Evolutionary conservation across 2,113 vertebrate genomes (phyloP).

Genomic region (Urocitellus parryii): DNA sequence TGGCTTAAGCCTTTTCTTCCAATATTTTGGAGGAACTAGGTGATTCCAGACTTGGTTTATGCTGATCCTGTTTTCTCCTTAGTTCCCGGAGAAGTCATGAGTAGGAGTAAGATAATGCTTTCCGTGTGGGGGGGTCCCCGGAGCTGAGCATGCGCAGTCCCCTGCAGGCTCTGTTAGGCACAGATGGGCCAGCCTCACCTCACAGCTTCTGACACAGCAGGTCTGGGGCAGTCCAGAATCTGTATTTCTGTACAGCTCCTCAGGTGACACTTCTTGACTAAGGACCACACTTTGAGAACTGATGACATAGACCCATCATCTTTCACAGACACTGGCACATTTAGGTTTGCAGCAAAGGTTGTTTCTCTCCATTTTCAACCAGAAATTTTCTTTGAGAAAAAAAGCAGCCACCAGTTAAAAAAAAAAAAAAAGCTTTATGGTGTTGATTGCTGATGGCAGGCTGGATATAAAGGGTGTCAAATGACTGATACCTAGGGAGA

Average conservation of each 20-base stretch:
- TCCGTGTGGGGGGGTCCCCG: background rate
- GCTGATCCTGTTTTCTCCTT: background rate
- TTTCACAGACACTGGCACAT: background rate
- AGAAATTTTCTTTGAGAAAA: background rate
- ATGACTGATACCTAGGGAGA: background rate
- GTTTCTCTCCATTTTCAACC: background rate
- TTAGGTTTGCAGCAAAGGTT: background rate
- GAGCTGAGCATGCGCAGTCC: no score
- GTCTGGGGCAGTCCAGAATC: background rate
- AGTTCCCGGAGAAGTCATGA: background rate
- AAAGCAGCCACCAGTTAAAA: background rate
- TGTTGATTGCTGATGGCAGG: background rate
- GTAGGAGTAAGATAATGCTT: background rate
- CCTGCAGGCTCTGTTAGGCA: background rate
- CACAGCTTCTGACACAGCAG: background rate
- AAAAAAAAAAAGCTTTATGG: background rate
- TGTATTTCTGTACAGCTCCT: background rate
- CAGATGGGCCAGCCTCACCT: rapidly evolving
- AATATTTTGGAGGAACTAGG: background rate
- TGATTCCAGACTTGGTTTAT: background rate
- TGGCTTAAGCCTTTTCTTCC: background rate
- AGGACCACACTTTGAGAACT: background rate
- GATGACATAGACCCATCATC: background rate
- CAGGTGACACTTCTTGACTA: background rate
- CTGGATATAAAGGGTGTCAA: background rate